Evolutionary conservation across 2,113 vertebrate species (phyloP).

Genomic region (Bucco capensis): DNA sequence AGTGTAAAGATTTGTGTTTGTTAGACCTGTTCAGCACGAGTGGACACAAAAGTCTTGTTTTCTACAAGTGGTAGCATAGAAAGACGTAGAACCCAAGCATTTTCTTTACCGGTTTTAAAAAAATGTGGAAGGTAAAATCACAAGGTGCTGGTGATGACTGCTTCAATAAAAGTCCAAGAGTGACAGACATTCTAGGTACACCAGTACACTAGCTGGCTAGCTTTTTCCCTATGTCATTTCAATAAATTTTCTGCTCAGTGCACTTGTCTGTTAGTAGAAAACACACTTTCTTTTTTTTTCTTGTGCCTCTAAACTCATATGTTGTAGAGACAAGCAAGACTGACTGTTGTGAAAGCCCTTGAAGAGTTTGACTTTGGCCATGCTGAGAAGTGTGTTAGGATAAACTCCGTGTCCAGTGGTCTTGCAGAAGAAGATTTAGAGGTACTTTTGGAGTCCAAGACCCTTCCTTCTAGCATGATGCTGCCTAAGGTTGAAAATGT

Average conservation of each 20-base stretch:
- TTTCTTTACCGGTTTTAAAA: neutral
- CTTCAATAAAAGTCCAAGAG: neutral
- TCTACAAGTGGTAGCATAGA: neutral
- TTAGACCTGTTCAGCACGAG: neutral
- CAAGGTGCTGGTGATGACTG: neutral
- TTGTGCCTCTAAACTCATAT: neutral
- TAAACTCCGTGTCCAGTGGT: conserved; percentile 93
- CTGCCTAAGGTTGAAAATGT: conserved; percentile 90
- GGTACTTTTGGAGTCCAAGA: conserved; percentile 78
- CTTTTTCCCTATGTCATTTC: neutral
- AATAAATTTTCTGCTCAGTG: neutral
- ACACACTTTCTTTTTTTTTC: neutral
- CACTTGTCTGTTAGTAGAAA: neutral
- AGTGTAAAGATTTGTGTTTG: neutral
- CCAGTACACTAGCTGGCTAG: neutral
- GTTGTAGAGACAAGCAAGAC: conserved; percentile 84
- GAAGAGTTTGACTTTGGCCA: conserved; percentile 82
- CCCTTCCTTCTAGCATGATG: conserved; percentile 92
- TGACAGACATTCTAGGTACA: neutral
- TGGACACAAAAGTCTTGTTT: neutral
- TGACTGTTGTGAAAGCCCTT: conserved; percentile 82
- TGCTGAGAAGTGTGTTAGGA: conserved; percentile 90
- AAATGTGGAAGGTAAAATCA: neutral
- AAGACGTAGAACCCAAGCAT: neutral
- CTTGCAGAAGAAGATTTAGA: conserved; percentile 87